Base-by-base conservation (phyloP, 2,113 vertebrate species). In the Aythya baeri region DNA sequence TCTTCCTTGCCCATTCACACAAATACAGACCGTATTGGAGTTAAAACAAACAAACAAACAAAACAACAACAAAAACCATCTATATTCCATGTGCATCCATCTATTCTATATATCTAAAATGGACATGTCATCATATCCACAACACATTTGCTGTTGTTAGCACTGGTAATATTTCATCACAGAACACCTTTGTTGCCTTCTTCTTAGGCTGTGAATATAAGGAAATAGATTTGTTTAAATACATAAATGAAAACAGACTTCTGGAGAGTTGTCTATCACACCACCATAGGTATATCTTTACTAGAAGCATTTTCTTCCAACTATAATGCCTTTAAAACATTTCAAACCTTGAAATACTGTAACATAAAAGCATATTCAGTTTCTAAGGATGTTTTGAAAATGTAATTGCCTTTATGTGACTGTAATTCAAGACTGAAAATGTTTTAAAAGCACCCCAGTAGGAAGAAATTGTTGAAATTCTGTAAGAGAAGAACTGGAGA, bases 381-480 rank as follows among this genome's bases (percentile, higher is more conserved):
- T 96, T 22, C 43, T 85, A 43, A 68, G 75, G 62, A 67, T 84
- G 89, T 34, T 41, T 8, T 91, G 73, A 89, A 94, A 91, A 82
- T 87, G 22, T 63, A 95, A 78, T 70, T 92, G 52, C 41, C 86
- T 81, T 89, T 71, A 55, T 63, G 7, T 31, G 77, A 84, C 31
- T 71, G 46, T 70, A 91, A 63, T 91, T 91, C 44, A 83, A 77
- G 59, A 93, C 16, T 67, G 21, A 89, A 91, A 91, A 75, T 74
- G 13, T 74, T 93, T 95, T 70, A 38, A 65, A 91, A 89, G 18
- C 18, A 71, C 3, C 34, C 25, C 34, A 52, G 15, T 34, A 68
- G 34, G 55, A 76, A 91, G 21, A 83, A 94, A 70, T 44, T 58
- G 25, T 43, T 79, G 38, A 91, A 91, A 77, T 66, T 4, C 9